phyloP scores from a whole-genome alignment of 2,888 invertebrate genomes.

The Nomada ferruginata region DNA sequence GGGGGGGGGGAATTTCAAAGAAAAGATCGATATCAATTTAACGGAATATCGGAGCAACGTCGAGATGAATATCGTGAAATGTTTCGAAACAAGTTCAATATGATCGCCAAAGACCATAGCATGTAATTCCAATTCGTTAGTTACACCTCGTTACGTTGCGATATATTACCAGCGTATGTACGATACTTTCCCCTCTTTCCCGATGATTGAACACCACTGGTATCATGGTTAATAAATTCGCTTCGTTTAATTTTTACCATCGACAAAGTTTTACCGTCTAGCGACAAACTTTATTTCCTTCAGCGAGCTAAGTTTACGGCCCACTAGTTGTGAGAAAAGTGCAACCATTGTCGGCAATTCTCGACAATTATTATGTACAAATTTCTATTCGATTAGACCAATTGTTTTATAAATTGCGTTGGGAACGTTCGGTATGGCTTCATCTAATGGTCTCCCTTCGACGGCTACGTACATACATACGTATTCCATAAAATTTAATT shows the following conservation, averaged over 20 bases:
- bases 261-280: not conserved
- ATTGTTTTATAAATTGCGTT: not conserved
- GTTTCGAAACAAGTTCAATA: conserved; percentile 13
- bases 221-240: not conserved
- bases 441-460: not conserved
- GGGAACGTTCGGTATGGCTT: not conserved
- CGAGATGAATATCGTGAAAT: conserved; percentile 4
- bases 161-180: not conserved
- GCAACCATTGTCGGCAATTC: not conserved
- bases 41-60: not conserved
- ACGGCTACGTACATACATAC: not conserved
- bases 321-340: no score
- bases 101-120: not conserved
- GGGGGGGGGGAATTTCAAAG: not conserved
- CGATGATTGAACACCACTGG: conserved; percentile 3
- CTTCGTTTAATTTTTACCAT: conserved; percentile 14
- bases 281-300: not conserved
- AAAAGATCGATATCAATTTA: not conserved
- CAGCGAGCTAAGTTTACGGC: not conserved
- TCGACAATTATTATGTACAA: not conserved
- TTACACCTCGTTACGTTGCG: not conserved
- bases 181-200: not conserved
- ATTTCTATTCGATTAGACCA: conserved; percentile 7
- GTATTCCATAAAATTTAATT: conserved; percentile 62
- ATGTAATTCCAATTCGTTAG: not conserved